Evolutionary conservation across 2,797 vertebrate species (phyloP).

Genomic region (Mallotus villosus): DNA sequence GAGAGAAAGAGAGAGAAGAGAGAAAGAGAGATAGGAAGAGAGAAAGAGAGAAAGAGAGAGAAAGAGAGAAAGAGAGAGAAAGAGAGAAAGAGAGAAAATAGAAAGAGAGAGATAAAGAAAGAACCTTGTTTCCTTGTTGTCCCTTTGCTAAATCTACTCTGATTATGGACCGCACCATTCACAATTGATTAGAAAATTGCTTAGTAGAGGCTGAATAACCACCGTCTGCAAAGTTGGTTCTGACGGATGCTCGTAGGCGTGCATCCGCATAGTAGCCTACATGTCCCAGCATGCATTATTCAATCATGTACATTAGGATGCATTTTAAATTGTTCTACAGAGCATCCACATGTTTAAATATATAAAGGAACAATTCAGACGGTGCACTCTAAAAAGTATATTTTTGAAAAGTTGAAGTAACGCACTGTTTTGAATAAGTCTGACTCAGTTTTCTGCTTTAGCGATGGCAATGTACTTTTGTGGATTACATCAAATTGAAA

Average conservation of each 20-base stretch:
- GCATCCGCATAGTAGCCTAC: conserved; percentile 27
- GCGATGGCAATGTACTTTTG: no score
- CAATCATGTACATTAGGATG: conserved; percentile 33
- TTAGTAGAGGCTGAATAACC: neutral
- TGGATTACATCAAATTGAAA: no score
- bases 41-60: neutral
- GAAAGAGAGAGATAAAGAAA: neutral
- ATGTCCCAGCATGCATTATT: conserved; percentile 64
- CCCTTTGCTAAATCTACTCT: neutral
- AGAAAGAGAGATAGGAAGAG: neutral
- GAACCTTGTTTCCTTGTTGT: neutral
- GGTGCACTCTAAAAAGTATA: no score
- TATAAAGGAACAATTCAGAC: no score
- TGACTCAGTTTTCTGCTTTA: no score
- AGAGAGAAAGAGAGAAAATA: neutral
- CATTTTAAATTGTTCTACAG: conserved; percentile 28
- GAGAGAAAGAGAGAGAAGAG: neutral
- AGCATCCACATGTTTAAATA: neutral
- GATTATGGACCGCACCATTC: neutral
- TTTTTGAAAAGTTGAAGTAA: no score
- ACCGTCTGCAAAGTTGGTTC: neutral
- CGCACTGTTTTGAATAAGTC: no score
- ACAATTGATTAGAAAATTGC: conserved; percentile 3
- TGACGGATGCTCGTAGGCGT: no score
- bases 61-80: neutral